Percentiles rank a stretch among this genome's conserved stretches.
phyloP scores from a whole-genome alignment of 2,888 invertebrate species.

The Erebia ligea region DNA sequence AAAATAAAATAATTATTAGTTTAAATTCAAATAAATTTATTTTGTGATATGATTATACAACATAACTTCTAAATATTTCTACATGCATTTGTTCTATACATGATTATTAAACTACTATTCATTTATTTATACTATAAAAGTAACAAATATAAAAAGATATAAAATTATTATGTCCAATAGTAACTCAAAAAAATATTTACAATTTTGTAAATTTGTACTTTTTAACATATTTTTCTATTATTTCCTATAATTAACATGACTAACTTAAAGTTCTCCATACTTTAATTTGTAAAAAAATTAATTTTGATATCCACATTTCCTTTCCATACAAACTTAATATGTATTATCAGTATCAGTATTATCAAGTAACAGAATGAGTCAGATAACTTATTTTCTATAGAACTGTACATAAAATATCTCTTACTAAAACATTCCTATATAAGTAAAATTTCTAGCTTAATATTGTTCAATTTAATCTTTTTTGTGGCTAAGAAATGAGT shows the following conservation, averaged over 20 bases:
- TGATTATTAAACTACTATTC: constrained; percentile 19
- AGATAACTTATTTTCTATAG: constrained; percentile 8
- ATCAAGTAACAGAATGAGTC: constrained; percentile 2
- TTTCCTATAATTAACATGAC: background rate
- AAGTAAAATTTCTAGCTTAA: too few species aligned
- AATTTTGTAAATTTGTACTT: constrained; percentile 29
- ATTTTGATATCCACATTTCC: background rate
- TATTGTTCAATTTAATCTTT: too few species aligned
- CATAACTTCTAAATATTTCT: constrained; percentile 32
- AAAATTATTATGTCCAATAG: constrained; percentile 32
- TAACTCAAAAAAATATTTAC: constrained; percentile 15
- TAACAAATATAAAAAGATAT: constrained; percentile 34
- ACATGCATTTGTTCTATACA: constrained; percentile 22
- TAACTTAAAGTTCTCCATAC: background rate
- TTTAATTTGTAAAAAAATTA: too few species aligned
- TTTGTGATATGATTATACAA: constrained; percentile 37
- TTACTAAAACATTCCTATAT: background rate
- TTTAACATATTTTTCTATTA: constrained; percentile 13
- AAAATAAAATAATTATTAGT: constrained; percentile 41
- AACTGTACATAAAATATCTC: constrained; percentile 11
- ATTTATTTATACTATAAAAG: constrained; percentile 23
- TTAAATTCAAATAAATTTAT: constrained; percentile 39
- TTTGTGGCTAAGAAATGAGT: too few species aligned
- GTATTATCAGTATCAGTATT: background rate
- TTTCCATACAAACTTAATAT: background rate